Evolutionary conservation across 2,888 invertebrate genomes (phyloP).

Genomic region (Agrotis puta): DNA sequence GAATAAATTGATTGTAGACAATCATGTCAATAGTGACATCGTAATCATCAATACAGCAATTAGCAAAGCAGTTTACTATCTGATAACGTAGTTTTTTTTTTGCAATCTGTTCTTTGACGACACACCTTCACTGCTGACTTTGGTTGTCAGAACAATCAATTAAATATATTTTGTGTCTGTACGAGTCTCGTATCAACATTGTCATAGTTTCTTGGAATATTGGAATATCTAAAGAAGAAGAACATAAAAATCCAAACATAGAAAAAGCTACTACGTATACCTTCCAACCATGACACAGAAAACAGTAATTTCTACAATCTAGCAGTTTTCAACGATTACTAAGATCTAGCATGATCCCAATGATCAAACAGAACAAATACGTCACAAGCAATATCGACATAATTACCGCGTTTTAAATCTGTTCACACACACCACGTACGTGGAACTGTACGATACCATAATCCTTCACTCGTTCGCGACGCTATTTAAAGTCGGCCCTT

Average conservation of each 20-base stretch:
- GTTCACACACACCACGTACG: slow-evolving; percentile 62
- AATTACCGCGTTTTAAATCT: slow-evolving; percentile 66
- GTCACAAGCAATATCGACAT: slow-evolving; percentile 49
- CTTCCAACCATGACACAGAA: slow-evolving; percentile 17
- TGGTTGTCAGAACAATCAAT: background rate
- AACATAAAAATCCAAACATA: background rate
- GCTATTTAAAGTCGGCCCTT: slow-evolving; percentile 86
- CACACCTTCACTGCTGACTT: background rate
- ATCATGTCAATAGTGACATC: slow-evolving; percentile 37
- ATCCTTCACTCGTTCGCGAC: slow-evolving; percentile 83
- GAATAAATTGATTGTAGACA: slow-evolving; percentile 12
- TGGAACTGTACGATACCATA: slow-evolving; percentile 78
- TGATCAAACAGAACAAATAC: slow-evolving; percentile 39
- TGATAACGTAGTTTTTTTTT: background rate
- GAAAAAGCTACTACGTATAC: background rate
- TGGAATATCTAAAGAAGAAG: background rate
- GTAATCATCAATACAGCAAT: slow-evolving; percentile 17
- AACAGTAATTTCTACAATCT: slow-evolving; percentile 1
- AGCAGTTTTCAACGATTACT: slow-evolving; percentile 20
- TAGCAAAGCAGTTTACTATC: background rate
- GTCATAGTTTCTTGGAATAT: background rate
- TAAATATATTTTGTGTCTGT: too few species aligned
- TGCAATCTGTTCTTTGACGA: background rate
- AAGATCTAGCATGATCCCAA: slow-evolving; percentile 7
- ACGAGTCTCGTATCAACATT: too few species aligned